Base-by-base conservation (phyloP, 2,113 vertebrate genomes). In the Corythoichthys haematopterus region DNA sequence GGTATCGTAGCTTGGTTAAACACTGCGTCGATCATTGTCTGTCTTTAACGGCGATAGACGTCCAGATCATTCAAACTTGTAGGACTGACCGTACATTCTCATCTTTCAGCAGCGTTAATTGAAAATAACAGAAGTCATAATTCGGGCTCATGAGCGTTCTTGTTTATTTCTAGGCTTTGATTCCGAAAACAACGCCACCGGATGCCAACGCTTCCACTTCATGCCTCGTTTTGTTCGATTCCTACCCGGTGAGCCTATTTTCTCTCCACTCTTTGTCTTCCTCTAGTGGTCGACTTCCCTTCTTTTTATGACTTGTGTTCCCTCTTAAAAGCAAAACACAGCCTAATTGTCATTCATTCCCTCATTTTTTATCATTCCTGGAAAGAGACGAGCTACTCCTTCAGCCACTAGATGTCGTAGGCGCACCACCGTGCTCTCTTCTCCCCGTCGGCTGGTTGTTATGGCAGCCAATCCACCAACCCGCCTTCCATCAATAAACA, bases 221-320 rank as follows among this genome's bases (percentile, higher is more conserved):
- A 95, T 99, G 95, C 97, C 97, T 0, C 96, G 97, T 36, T 99
- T 98, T 75, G 97, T 99, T 74, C 80, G 97, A 65, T 98, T 98
- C 88, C 87, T 99, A 75, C 97, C 97, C 53, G 97, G 97, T 98
- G 90, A 89, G 82, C 6, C 6, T 40, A 40, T 40, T 15, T 1
- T 6, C 0, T 11, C 40, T 14, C 6, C 12, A 8, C 28, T 38
- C 6, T 62, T n/a, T 69, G 69, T 68, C 68, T 66, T 65, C 58
- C 51, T 69, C 74, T 72, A 10, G 15, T 73, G 65, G 57, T 46
- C 65, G n/a, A 37, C 52, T 9, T 2, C 28, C 11, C 2, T 3
- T 6, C n/a, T 20, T 53, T 28, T 53, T 53, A 43, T 1, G 6
- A 43, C 40, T 13, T 36, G 16, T 38, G 2, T 59, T 14, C 4